Conservation (phyloP, 1,140 invertebrate genomes). For the Protaetia brevitarsis region DNA sequence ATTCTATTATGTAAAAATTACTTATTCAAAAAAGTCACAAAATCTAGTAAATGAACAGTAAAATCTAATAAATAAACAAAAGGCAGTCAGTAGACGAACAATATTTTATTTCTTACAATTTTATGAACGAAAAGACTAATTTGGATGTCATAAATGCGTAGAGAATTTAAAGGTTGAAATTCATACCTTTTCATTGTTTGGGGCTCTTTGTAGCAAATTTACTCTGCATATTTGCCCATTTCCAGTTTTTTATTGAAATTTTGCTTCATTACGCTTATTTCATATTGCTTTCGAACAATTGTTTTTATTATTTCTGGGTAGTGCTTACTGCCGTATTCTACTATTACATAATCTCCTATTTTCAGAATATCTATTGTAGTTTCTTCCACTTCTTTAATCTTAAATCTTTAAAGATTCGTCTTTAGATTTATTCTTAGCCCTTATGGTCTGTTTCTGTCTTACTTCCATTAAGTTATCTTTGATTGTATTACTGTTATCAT, state of each 20-base stretch:
- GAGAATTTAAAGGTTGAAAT: too few relatives aligned
- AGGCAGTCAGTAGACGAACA: neutral
- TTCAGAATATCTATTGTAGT: too few relatives aligned
- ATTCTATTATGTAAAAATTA: neutral
- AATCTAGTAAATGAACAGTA: neutral
- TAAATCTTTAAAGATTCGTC: too few relatives aligned
- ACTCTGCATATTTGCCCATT: neutral
- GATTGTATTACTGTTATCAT: too few relatives aligned
- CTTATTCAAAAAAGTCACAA: neutral
- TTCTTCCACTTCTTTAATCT: too few relatives aligned
- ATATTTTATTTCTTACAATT: neutral
- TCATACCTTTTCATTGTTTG: neutral
- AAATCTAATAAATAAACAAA: neutral
- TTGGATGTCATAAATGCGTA: too few relatives aligned
- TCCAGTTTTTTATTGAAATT: neutral
- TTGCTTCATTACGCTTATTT: neutral
- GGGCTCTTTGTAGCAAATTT: neutral
- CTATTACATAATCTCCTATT: too few relatives aligned
- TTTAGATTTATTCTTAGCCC: too few relatives aligned
- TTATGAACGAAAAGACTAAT: too few relatives aligned
- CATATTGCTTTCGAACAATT: neutral
- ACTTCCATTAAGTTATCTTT: too few relatives aligned
- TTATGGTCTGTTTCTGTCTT: too few relatives aligned
- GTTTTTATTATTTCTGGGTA: neutral
- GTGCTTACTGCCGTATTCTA: too few relatives aligned